A percentile compares a stretch with the other conserved stretches of the same genome.
phyloP scores from a whole-genome alignment of 2,888 invertebrate genomes.

The Cheiracanthium punctorium region DNA sequence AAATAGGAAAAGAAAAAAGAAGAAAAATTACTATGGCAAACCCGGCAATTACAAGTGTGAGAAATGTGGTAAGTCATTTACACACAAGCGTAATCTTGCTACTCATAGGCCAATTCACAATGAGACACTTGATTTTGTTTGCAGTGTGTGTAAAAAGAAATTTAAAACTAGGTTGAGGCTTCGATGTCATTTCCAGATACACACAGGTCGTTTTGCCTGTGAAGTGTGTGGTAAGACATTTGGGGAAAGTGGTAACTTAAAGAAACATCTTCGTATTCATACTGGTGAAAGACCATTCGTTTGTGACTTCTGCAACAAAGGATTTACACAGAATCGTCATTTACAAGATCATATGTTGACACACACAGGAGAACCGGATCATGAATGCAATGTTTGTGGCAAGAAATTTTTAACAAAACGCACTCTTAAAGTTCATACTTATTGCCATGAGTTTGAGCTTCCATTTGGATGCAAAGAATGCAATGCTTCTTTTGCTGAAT shows the following conservation, averaged over 20 bases:
- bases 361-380: neutral
- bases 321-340: neutral
- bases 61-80: neutral
- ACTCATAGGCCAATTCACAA: neutral
- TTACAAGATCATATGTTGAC: neutral
- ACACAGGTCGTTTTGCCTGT: neutral
- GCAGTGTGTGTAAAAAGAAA: neutral
- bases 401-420: neutral
- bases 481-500: neutral
- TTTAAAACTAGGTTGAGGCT: neutral
- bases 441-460: neutral
- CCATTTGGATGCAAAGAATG: neutral
- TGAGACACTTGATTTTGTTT: neutral
- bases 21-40: too few relatives aligned
- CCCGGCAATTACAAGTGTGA: neutral
- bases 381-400: neutral
- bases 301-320: neutral
- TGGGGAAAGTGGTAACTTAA: neutral
- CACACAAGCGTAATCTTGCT: neutral
- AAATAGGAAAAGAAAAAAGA: too few relatives aligned
- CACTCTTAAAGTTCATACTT: neutral
- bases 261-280: constrained; percentile 1
- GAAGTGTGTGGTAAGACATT: neutral
- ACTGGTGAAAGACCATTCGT: constrained; percentile 3
- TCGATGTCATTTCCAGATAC: neutral